Evolutionary conservation across 2,797 vertebrate genomes (phyloP).

Genomic region (Rhinatrema bivittatum): DNA sequence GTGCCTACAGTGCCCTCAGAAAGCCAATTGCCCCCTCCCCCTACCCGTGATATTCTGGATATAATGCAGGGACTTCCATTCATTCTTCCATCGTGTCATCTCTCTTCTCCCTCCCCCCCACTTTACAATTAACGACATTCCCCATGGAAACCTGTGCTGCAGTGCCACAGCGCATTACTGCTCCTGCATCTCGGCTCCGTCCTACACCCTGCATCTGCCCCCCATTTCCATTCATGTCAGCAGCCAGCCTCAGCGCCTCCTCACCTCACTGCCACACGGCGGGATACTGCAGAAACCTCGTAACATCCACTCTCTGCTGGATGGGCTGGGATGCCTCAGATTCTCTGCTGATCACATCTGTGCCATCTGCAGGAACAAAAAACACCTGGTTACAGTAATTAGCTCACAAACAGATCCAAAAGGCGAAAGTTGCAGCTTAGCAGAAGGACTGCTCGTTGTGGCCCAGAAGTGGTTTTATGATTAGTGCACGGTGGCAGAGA

Average conservation of each 20-base stretch:
- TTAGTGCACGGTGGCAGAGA: too few species aligned
- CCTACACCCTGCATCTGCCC: slow-evolving; percentile 65
- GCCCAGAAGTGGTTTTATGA: too few species aligned
- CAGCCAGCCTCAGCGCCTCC: slow-evolving; percentile 52
- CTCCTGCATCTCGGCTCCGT: slow-evolving; percentile 66
- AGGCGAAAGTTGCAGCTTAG: too few species aligned
- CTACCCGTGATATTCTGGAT: too few species aligned
- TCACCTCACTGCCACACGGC: neutral
- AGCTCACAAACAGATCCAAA: too few species aligned
- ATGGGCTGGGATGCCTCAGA: neutral
- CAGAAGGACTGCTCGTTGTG: too few species aligned
- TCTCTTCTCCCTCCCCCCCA: neutral
- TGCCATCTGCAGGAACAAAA: neutral
- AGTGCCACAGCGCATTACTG: slow-evolving; percentile 66
- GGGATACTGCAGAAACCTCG: slow-evolving; percentile 13
- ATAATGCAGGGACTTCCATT: neutral
- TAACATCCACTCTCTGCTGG: neutral
- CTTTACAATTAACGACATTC: neutral
- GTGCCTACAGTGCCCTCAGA: too few species aligned
- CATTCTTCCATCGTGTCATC: neutral
- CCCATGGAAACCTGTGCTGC: neutral
- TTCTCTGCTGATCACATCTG: rapidly evolving
- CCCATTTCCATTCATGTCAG: slow-evolving; percentile 57
- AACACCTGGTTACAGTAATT: too few species aligned
- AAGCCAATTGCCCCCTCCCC: too few species aligned